These are phyloP conservation scores for Antheraea pernyi DNA, from an alignment of 1,140 invertebrate genomes.

Conservation along the genomic window DNA sequence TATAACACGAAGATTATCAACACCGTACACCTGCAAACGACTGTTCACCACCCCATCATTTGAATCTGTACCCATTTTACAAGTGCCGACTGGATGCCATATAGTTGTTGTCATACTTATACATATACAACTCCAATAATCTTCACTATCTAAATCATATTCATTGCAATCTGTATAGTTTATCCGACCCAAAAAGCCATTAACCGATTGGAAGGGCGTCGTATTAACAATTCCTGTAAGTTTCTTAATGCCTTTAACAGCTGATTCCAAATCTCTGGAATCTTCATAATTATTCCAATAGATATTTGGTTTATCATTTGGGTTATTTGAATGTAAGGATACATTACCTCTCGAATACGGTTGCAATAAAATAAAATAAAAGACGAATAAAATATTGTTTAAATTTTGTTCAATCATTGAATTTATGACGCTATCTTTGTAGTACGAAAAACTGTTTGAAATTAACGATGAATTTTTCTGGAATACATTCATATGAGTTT, in stretches of 20 bases:
- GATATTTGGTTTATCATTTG: conserved; percentile 83
- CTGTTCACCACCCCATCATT: conserved; percentile 83
- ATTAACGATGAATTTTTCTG: conserved; percentile 23
- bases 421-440: conserved; percentile 50
- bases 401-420: conserved; percentile 56
- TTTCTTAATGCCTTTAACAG: conserved; percentile 81
- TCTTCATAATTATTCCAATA: conserved; percentile 88
- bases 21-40: conserved; percentile 83
- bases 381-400: conserved; percentile 52
- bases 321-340: conserved; percentile 50
- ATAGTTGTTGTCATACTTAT: no score
- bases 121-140: conserved; percentile 83
- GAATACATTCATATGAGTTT: conserved; percentile 30
- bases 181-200: conserved; percentile 56
- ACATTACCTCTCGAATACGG: conserved; percentile 67
- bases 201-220: conserved; percentile 55
- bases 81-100: no score
- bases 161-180: conserved; percentile 59
- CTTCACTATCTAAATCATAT: conserved; percentile 67
- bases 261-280: conserved; percentile 67
- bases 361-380: conserved; percentile 56
- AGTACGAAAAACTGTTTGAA: conserved; percentile 20
- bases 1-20: conserved; percentile 84
- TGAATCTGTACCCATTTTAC: no score
- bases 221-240: conserved; percentile 58